These are phyloP conservation scores for Hormiphora californensis DNA, from an alignment of 37 sponge, comb jelly and placozoan genomes.

Conservation along the genomic window DNA sequence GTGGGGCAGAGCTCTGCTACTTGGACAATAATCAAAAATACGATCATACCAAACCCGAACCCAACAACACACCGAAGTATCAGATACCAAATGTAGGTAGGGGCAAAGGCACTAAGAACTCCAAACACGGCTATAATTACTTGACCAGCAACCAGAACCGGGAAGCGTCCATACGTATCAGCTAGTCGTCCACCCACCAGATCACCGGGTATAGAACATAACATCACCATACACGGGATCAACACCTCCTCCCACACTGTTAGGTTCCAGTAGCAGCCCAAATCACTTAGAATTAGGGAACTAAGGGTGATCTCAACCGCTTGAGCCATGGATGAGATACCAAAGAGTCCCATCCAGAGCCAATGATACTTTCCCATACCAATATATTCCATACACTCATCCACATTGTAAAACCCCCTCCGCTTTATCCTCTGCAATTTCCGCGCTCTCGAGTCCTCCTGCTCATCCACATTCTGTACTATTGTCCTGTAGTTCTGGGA, in stretches of 20 bases:
- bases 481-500: not conserved
- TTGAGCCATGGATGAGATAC: constrained; percentile 15
- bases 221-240: not conserved
- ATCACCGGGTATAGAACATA: not conserved
- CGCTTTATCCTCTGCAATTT: not conserved
- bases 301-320: constrained; percentile 15
- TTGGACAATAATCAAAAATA: constrained; percentile 8
- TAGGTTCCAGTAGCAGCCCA: not conserved
- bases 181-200: not conserved
- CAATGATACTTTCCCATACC: not conserved
- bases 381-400: constrained; percentile 7
- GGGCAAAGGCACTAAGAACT: not conserved
- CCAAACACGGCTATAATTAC: not conserved
- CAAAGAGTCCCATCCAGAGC: constrained; percentile 2
- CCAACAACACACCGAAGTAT: not conserved
- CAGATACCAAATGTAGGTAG: not conserved
- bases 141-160: not conserved
- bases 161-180: not conserved
- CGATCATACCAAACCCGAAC: constrained; percentile 21
- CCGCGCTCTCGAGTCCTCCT: not conserved
- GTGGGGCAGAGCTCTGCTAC: constrained; percentile 3
- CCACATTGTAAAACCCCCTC: not conserved
- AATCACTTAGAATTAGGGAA: not conserved
- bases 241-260: not conserved
- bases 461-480: not conserved